phyloP scores from a whole-genome alignment of 2,888 invertebrate species.

The Leptopilina syphax region DNA sequence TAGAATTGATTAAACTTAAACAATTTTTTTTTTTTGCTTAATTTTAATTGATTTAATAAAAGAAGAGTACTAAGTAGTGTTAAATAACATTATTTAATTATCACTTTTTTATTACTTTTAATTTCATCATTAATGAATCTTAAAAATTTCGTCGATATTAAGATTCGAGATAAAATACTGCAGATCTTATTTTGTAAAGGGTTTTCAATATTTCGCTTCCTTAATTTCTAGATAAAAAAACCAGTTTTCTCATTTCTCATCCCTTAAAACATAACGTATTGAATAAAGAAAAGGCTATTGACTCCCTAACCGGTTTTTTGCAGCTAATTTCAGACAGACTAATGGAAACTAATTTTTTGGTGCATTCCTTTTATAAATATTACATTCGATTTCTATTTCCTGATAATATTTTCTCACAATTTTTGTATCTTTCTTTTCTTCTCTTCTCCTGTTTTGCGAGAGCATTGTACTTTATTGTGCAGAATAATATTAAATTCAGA shows the following conservation, averaged over 20 bases:
- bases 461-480: not conserved
- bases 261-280: not conserved
- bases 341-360: not conserved
- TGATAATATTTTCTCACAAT: not conserved
- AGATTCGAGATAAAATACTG: no score
- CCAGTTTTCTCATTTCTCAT: not conserved
- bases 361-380: not conserved
- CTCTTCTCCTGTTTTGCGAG: not conserved
- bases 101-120: not conserved
- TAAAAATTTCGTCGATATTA: no score
- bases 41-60: no score
- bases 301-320: constrained; percentile 23
- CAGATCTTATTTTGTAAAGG: not conserved
- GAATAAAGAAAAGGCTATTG: constrained; percentile 11
- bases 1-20: no score
- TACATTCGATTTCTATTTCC: not conserved
- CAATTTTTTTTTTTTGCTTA: no score
- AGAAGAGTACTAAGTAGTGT: not conserved
- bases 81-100: not conserved
- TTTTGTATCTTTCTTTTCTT: not conserved
- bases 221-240: not conserved
- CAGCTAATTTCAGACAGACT: not conserved
- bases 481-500: no score
- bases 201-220: not conserved
- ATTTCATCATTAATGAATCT: no score